These are phyloP conservation scores for Eudasyphora cyanicolor DNA, from an alignment of 2,888 invertebrate genomes.

Conservation along the genomic window DNA sequence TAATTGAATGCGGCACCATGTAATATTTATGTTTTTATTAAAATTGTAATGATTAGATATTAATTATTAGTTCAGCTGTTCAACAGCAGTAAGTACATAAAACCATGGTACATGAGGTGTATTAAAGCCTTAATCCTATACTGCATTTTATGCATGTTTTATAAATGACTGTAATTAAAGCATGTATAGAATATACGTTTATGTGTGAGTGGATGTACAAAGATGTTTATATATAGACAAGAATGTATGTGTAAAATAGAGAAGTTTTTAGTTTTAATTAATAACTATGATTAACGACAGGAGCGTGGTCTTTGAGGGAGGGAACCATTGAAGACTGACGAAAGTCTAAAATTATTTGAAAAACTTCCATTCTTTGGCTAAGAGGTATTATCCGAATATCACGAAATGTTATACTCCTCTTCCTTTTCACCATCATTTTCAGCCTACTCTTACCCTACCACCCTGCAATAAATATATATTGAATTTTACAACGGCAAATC, in stretches of 20 bases:
- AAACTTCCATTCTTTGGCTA: too few relatives aligned
- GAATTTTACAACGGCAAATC: too few relatives aligned
- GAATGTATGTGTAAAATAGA: background rate
- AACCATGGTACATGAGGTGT: background rate
- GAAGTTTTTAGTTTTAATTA: background rate
- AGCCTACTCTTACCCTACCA: too few relatives aligned
- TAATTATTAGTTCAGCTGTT: background rate
- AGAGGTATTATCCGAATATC: too few relatives aligned
- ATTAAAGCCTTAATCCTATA: slow-evolving; percentile 43
- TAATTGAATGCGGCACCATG: background rate
- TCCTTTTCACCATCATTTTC: too few relatives aligned
- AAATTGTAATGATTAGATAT: slow-evolving; percentile 7
- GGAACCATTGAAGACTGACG: too few relatives aligned
- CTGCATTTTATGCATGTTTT: slow-evolving; percentile 40
- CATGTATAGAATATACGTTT: background rate
- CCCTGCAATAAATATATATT: too few relatives aligned
- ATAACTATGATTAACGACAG: background rate
- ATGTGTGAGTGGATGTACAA: background rate
- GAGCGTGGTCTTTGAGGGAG: background rate
- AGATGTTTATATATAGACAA: background rate
- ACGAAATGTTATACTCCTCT: too few relatives aligned
- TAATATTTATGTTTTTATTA: slow-evolving; percentile 2
- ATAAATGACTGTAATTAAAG: slow-evolving; percentile 39
- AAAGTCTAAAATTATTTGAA: too few relatives aligned
- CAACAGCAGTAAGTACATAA: background rate